Evolutionary conservation across 2,797 vertebrate genomes (phyloP).

Genomic region (Pseudochirops corinnae): DNA sequence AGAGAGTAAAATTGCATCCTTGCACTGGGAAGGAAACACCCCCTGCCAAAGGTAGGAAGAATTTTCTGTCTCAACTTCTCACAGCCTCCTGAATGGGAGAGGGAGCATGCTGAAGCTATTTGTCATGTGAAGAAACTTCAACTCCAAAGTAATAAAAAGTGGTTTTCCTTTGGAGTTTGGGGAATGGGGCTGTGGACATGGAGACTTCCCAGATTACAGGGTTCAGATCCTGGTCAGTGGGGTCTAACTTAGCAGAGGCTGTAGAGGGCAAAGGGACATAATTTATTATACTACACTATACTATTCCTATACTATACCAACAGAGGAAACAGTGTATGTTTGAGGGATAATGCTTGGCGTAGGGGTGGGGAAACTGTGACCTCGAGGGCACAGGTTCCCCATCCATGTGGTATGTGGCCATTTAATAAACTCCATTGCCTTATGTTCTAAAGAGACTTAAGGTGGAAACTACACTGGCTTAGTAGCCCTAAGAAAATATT

Average conservation of each 20-base stretch:
- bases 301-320: too few species aligned
- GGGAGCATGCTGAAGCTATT: neutral
- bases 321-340: neutral
- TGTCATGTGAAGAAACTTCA: neutral
- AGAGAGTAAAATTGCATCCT: constrained; percentile 91
- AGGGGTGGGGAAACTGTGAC: too few species aligned
- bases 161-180: neutral
- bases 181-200: neutral
- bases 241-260: neutral
- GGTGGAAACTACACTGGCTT: constrained; percentile 32
- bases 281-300: neutral
- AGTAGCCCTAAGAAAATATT: constrained; percentile 31
- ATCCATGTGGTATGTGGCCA: neutral
- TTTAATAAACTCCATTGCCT: constrained; percentile 19
- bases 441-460: constrained; percentile 35
- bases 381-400: too few species aligned
- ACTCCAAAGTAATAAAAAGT: neutral
- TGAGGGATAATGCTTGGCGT: neutral
- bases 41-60: constrained; percentile 88
- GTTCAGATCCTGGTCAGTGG: neutral
- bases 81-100: neutral
- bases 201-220: neutral
- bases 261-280: neutral
- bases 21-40: constrained; percentile 83
- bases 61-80: neutral